Conservation (phyloP, 2,113 vertebrate species). For the Dipodomys ordii region DNA sequence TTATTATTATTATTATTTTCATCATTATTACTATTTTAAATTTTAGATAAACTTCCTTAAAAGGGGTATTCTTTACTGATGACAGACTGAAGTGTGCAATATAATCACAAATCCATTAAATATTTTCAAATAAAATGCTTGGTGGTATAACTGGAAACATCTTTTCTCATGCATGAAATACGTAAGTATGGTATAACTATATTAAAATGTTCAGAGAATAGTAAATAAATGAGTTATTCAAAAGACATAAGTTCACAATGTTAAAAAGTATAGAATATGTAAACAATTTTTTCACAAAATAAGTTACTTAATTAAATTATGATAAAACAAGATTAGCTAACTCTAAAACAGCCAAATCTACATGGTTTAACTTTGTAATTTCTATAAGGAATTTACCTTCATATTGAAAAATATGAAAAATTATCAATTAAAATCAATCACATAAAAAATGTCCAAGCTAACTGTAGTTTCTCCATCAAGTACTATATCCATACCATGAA, state of each 20-base stretch:
- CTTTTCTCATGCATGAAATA: constrained; percentile 2
- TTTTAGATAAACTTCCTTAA: not conserved
- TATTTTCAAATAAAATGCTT: not conserved
- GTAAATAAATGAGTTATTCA: too few species aligned
- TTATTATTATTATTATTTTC: too few species aligned
- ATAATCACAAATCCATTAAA: constrained; percentile 32
- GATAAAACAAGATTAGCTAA: not conserved
- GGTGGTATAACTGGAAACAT: not conserved
- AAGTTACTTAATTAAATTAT: not conserved
- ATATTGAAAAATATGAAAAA: not conserved
- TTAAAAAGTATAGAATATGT: not conserved
- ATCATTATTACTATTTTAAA: not conserved
- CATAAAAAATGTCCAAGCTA: not conserved
- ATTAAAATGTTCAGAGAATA: not conserved
- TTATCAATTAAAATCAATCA: not conserved
- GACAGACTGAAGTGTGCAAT: not conserved
- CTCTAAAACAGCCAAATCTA: not conserved
- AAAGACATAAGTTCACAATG: not conserved
- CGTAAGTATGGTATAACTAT: not conserved
- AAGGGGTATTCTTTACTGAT: not conserved
- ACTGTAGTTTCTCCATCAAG: not conserved
- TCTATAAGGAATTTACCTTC: not conserved
- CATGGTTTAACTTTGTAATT: not conserved
- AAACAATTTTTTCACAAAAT: not conserved
- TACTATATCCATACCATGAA: not conserved